These are phyloP conservation scores for Hylaeus volcanicus DNA, from an alignment of 1,140 invertebrate species.

Conservation along the genomic window DNA sequence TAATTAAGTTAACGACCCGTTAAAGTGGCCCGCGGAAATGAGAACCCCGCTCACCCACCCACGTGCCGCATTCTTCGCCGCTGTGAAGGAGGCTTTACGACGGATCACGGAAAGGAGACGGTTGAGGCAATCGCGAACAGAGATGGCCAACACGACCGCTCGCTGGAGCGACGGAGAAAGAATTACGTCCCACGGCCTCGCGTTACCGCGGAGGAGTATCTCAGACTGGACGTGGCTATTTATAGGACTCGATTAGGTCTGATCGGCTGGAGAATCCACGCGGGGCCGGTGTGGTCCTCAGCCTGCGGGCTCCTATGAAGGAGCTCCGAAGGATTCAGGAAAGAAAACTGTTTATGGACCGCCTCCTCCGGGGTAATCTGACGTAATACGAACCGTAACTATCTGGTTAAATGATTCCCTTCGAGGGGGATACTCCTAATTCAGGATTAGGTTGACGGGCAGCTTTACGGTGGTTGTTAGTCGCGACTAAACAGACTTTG, in stretches of 20 bases:
- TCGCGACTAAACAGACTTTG: too few species aligned
- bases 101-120: background rate
- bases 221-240: constrained; percentile 64
- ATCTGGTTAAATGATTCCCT: background rate
- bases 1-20: constrained; percentile 76
- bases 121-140: background rate
- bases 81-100: constrained; percentile 38
- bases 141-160: background rate
- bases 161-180: constrained; percentile 1
- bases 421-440: background rate
- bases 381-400: background rate
- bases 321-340: background rate
- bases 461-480: too few species aligned
- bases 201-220: constrained; percentile 55
- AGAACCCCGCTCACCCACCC: constrained; percentile 49
- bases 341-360: constrained; percentile 24
- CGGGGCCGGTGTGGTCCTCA: constrained; percentile 40
- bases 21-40: constrained; percentile 70
- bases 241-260: constrained; percentile 68
- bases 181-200: constrained; percentile 65
- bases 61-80: constrained; percentile 5
- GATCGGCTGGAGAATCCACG: constrained; percentile 62
- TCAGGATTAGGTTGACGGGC: background rate
- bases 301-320: constrained; percentile 41
- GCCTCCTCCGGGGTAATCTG: background rate